Evolutionary conservation across 1,140 invertebrate genomes (phyloP), one percentile per base, ranked within the genome.

Genomic region (Conopomorpha cramerella): DNA sequence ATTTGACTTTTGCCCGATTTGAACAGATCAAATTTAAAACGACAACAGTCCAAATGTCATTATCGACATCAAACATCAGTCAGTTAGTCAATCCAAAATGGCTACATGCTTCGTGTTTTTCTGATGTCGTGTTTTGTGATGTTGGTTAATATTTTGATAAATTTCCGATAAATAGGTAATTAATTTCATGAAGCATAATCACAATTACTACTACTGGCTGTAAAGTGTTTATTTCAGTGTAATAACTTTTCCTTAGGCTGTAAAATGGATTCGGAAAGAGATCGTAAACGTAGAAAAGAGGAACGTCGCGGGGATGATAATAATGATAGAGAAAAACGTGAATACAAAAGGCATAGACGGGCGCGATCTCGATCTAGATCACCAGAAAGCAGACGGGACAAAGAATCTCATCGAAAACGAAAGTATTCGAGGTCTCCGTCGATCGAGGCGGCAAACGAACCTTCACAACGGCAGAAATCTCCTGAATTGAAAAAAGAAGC

Each of bases 221-320:
- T n/a, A n/a, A n/a, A n/a, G n/a, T n/a, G n/a, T n/a, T n/a, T n/a
- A n/a, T n/a, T n/a, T n/a, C 19, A 23, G 19, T 23, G 19, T 6
- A 23, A 10, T 6, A 23, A 6, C 10, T 23, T 10, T 23, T 6
- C 19, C 19, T 6, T 23, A 23, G 19, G 4, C 10, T 29, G 11
- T 4, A 43, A 43, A 39, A 68, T 68, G 60, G 60, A 66, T 15
- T 29, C 41, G 4, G 36, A 37, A 25, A 55, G 44, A 14, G 53
- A 60, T 34, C 46, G 38, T 31, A 70, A 63, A 44, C 58, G 62
- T 32, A 67, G 46, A 34, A 59, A 58, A 29, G 49, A 64, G 34
- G 62, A 55, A 59, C 18, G 59, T 34, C 55, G 58, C 38, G 52
- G 49, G 15, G 52, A 62, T 18, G 52, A 68, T 29, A 44, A 55